Evolutionary conservation across 2,888 invertebrate species (phyloP), one percentile per base, ranked within the genome.

Genomic region (Cheilosia variabilis): DNA sequence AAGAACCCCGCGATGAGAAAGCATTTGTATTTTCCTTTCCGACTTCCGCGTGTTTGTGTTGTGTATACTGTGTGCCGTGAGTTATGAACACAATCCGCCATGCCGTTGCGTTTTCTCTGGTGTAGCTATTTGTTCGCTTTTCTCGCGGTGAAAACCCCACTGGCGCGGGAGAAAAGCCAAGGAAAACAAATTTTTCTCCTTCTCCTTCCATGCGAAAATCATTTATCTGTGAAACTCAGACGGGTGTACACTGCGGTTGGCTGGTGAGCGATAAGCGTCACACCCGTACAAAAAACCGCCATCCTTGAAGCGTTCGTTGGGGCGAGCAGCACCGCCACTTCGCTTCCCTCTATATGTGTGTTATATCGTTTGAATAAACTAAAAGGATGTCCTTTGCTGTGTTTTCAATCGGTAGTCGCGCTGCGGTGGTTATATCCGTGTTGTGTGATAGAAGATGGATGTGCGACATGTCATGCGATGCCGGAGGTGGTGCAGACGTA

Each of bases 141-240:
- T 34, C 34, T 4, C 63, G 34, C 19, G 15, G 13, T 22, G 31
- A 24, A 43, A 52, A 22, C 37, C 37, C 13, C 43, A n/a, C 27
- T 27, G 37, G 17, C 24, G 55, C n/a, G 47, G 62, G 52, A 47
- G 43, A n/a, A 68, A 60, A 62, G 15, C 43, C 17, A 68, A 66
- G 31, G 57, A 76, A 77, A 69, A 55, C 68, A 77, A 69, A 47
- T 62, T 52, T 60, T 22, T 19, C 9, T 31, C 27, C 27, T n/a
- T 24, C 43, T 50, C 60, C 37, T 58, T 63, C 65, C 45, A 63
- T 24, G 43, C 31, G 41, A 43, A 52, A 58, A 79, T 65, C 79
- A 79, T 72, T 79, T 79, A 79, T 79, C 79, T 79, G 45, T 66
- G 79, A 58, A 66, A 66, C 52, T 22, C 79, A 71, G 78, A 50